These are phyloP conservation scores for Hemicordylus capensis DNA, from an alignment of 2,113 vertebrate genomes.

Conservation along the genomic window DNA sequence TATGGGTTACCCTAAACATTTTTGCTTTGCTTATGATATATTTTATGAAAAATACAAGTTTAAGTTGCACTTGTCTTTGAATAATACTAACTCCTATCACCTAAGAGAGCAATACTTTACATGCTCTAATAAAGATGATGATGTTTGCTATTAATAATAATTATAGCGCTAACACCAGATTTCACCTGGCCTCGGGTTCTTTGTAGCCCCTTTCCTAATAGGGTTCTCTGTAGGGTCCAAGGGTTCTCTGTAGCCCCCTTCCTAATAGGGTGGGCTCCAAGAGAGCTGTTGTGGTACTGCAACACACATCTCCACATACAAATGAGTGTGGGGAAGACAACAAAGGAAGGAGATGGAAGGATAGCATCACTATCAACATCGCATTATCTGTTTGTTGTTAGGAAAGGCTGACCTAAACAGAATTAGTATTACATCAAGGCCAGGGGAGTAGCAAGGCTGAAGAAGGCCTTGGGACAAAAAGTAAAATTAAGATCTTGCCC, in stretches of 20 bases:
- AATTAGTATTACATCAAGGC: background rate
- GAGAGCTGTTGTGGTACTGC: no score
- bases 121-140: background rate
- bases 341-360: background rate
- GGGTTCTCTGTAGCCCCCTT: no score
- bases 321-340: background rate
- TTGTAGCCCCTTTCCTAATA: no score
- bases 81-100: background rate
- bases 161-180: background rate
- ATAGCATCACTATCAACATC: background rate
- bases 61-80: background rate
- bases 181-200: no score
- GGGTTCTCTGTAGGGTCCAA: no score
- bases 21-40: background rate
- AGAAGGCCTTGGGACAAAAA: no score
- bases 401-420: background rate
- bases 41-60: background rate
- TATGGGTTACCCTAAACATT: constrained; percentile 35
- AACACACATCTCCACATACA: background rate
- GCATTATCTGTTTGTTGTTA: background rate
- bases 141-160: background rate
- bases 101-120: background rate
- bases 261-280: no score
- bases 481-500: no score
- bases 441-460: no score